Evolutionary conservation across 2,888 invertebrate species (phyloP), one percentile per base, ranked within the genome.

Genomic region (Caenorhabditis sp.): DNA sequence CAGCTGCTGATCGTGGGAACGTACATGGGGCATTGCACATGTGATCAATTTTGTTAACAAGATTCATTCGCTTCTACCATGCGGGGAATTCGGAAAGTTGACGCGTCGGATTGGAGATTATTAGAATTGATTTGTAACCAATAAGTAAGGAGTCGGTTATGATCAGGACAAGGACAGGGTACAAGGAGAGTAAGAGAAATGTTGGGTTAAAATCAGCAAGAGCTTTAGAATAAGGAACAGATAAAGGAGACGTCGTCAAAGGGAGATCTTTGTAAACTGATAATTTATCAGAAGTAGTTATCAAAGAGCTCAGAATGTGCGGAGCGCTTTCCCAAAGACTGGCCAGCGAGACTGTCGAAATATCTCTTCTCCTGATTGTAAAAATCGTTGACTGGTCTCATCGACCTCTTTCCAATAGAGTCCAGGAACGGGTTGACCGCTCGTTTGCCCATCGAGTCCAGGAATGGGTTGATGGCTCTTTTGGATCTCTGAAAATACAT

Each of bases 351-450:
- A 37, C 85, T 85, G 78, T 89, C 89, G 64, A 89, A 89, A 60
- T 89, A 89, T 67, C 89, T 65, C 68, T 83, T 76, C 44, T 76
- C 67, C 37, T 40, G 71, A 53, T n/a, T 47, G 26, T 22, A 20
- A 11, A 20, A 11, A 6, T 22, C 13, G 15, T 2, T 15, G 20
- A 6, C 13, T 2, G 47, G 51, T 3, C 32, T 22, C 51, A 65
- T 50, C 28, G 82, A 80, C 69, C 85, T 65, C 70, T 89, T 89
- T 47, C 89, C 89, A 51, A 89, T 85, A 9, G 88, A 89, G 68
- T 89, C 89, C 50, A 89, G 51, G 83, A 89, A 89, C 9, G 89
- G 89, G 80, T 89, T 89, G 53, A 89, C 83, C 9, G 88, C 88
- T 35, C 89, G 85, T 51, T 89, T 89, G 15, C 87, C 87, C 85